Base-by-base conservation (phyloP, 2,113 vertebrate species). In the Prietella phreatophila region DNA sequence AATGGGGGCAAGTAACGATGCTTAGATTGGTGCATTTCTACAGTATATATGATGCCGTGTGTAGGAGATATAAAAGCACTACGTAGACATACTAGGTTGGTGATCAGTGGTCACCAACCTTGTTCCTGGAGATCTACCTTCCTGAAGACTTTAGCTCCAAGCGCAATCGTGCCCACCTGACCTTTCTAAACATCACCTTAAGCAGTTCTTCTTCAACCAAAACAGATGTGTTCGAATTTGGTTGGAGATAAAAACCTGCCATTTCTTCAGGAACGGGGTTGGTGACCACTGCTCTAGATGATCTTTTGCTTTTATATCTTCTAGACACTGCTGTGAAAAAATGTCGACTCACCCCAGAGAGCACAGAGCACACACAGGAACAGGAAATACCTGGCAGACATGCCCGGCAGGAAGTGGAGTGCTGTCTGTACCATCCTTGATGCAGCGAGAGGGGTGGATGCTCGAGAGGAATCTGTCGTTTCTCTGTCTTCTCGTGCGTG, bases 331-430 rank as follows among this genome's bases (percentile, higher is more conserved):
- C 17, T 55, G 27, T 5, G 14, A 81, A 50, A 33, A 50, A 50
- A 50, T 76, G 84, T 83, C 3, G 8, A 95, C 95, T 95, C 84
- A 96, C 95, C 95, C 7, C 91, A 86, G 60, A 93, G 56, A 33
- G 73, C n/a, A 91, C 89, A 91, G 86, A 94, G 69, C 63, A 94
- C 88, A 39, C 86, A 53, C 3, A 94, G 69, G 9, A 95, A 81
- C 82, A 95, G 90, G 1, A 94, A 85, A 58, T 86, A 87, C 17
- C 50, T 55, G 36, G 89, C 67, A 73, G 86, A 86, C 93, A 93
- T 93, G 4, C 85, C 50, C 69, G 63, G 50, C 85, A 86, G 84
- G 22, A 86, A 69, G 47, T 7, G 60, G 22, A 0, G 33, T 63
- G 2, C 50, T 36, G 27, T 65, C 42, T 15, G 42, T 27, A 27